A percentile compares a stretch with the other conserved stretches of the same genome.
These are phyloP conservation scores for Scaptomyza caliginosa DNA, from an alignment of 2,888 invertebrate genomes.

Conservation along the genomic window DNA sequence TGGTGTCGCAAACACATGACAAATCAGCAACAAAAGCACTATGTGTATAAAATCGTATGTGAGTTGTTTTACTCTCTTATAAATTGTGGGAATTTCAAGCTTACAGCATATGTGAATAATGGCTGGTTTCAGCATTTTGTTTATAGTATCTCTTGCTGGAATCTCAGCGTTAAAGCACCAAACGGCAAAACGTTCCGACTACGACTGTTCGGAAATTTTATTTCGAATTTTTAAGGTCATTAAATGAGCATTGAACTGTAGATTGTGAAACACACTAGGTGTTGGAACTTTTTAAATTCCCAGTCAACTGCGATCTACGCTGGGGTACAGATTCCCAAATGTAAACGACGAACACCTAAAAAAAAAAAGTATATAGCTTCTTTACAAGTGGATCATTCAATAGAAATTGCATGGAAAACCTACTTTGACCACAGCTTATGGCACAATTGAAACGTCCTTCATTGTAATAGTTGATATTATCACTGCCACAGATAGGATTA, in stretches of 20 bases:
- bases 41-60: background rate
- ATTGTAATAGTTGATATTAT: conserved; percentile 80
- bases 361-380: background rate
- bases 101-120: conserved; percentile 38
- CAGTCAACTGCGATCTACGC: conserved; percentile 5
- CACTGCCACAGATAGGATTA: conserved; percentile 83
- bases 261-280: conserved; percentile 26
- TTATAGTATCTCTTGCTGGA: background rate
- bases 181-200: conserved; percentile 26
- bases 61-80: background rate
- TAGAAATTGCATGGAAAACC: conserved; percentile 35
- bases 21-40: conserved; percentile 40
- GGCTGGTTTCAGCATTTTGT: conserved; percentile 29
- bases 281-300: background rate
- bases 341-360: conserved; percentile 40
- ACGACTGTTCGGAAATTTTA: conserved; percentile 49
- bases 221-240: conserved; percentile 51
- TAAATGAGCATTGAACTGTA: conserved; percentile 41
- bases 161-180: conserved; percentile 6
- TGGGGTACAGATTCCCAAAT: conserved; percentile 48
- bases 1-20: conserved; percentile 11
- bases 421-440: conserved; percentile 78
- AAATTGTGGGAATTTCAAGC: conserved; percentile 22
- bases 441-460: conserved; percentile 78
- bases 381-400: background rate